Percentiles rank a stretch among this genome's conserved stretches.
Conservation (phyloP, 2,888 invertebrate genomes). For the Campopleginae sp. region DNA sequence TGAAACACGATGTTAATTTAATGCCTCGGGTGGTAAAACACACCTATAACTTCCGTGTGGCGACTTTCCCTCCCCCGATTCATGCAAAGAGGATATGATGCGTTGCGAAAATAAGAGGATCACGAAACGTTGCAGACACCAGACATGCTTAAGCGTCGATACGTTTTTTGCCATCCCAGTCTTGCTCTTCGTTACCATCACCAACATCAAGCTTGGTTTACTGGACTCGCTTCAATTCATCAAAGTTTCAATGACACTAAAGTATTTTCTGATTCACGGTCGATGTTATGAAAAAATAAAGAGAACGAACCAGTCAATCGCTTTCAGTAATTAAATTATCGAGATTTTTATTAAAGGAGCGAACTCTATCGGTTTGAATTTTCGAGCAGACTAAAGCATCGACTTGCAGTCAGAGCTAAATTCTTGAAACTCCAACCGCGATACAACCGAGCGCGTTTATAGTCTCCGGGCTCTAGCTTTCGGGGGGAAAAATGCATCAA, state of each 20-base stretch:
- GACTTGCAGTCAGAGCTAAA: too few relatives aligned
- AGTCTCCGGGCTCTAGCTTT: too few relatives aligned
- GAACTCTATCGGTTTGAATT: too few relatives aligned
- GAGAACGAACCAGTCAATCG: background rate
- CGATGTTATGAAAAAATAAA: background rate
- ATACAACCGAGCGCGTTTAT: too few relatives aligned
- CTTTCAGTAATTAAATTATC: too few relatives aligned
- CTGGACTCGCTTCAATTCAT: background rate
- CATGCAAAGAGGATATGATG: constrained; percentile 19
- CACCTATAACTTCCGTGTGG: constrained; percentile 52
- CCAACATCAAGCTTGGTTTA: background rate
- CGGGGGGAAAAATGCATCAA: too few relatives aligned
- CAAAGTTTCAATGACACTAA: background rate
- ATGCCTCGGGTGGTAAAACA: constrained; percentile 50
- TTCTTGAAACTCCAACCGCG: too few relatives aligned
- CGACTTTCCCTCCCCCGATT: constrained; percentile 43
- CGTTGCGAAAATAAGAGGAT: constrained; percentile 2
- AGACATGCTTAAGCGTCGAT: background rate
- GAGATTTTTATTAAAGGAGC: too few relatives aligned
- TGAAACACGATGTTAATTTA: constrained; percentile 69
- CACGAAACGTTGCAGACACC: background rate
- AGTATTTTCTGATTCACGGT: background rate
- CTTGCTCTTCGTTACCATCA: background rate
- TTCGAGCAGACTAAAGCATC: too few relatives aligned
- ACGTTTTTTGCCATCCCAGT: background rate